Base-by-base conservation (phyloP, 1,140 invertebrate genomes). In the Drosophila bifasciata region DNA sequence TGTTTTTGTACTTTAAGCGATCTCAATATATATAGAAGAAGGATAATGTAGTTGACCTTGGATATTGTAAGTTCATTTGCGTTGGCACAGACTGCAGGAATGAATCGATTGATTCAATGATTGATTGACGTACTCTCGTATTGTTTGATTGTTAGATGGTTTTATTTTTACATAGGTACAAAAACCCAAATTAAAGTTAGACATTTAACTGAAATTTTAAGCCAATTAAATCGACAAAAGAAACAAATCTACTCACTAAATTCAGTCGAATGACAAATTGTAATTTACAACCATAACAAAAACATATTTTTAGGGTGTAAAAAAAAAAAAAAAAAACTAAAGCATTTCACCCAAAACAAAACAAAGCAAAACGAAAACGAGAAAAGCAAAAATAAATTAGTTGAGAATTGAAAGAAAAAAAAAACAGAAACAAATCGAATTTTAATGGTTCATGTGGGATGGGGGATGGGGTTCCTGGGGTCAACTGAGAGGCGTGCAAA, bases 321-420 rank as follows among this genome's bases (percentile, higher is more conserved):
- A 63, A 60, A 79, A 79, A 76, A 79, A 79, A 76, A 73, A 85
- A 84, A 85, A 85, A 62, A 66, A 61, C 75, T 84, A 71, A 71
- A 62, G 36, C 50, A 56, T 68, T 68, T 71, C 72, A 75, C 72
- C 62, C 72, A 73, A 67, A 66, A 28, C 21, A 23, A 23, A 48
- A 66, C 32, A 46, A 71, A 76, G 23, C 23, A 48, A 74, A 77
- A 58, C 32, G 13, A 75, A 75, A 57, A 58, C 40, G 19, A 66
- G 43, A 36, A 52, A 58, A 62, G 63, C 60, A 77, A 78, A 80
- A 88, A 83, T 79, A 88, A 88, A 89, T 88, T 88, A 89, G 83
- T 88, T 88, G 84, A 88, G 72, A 88, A 83, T 89, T 89, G 71
- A 88, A 88, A 78, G 28, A 59, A 83, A 84, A 83, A 32, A 59